phyloP scores from a whole-genome alignment of 2,113 vertebrate species.

The Myxocyprinus asiaticus region DNA sequence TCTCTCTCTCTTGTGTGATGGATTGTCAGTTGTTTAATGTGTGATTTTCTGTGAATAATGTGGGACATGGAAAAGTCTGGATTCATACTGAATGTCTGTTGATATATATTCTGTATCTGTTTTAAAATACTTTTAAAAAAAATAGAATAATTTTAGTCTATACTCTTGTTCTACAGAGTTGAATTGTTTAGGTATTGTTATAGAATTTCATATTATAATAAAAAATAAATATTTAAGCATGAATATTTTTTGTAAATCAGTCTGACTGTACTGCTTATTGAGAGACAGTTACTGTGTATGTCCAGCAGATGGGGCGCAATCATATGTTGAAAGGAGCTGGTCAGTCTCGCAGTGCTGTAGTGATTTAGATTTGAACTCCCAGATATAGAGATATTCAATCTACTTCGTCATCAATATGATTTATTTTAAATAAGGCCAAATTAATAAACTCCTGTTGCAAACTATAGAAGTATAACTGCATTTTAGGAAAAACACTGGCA shows the following conservation, averaged over 20 bases:
- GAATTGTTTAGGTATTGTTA: not conserved
- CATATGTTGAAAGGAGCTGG: conserved; percentile 63
- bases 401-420: too few species aligned
- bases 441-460: too few species aligned
- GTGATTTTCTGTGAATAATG: conserved; percentile 30
- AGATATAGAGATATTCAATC: not conserved
- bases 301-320: conserved; percentile 82
- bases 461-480: too few species aligned
- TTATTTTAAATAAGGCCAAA: too few species aligned
- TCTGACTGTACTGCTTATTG: not conserved
- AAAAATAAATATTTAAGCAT: not conserved
- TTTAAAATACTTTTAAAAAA: too few species aligned
- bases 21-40: conserved; percentile 5
- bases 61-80: conserved; percentile 3
- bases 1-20: conserved; percentile 15
- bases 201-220: not conserved
- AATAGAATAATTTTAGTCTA: not conserved
- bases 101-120: not conserved
- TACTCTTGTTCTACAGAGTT: not conserved
- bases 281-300: conserved; percentile 49
- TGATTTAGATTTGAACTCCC: not conserved
- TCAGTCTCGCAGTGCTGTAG: conserved; percentile 62
- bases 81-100: conserved; percentile 3
- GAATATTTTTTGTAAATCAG: not conserved
- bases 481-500: too few species aligned